Conservation (phyloP, 2,797 vertebrate species). For the Eulemur albifrons region DNA sequence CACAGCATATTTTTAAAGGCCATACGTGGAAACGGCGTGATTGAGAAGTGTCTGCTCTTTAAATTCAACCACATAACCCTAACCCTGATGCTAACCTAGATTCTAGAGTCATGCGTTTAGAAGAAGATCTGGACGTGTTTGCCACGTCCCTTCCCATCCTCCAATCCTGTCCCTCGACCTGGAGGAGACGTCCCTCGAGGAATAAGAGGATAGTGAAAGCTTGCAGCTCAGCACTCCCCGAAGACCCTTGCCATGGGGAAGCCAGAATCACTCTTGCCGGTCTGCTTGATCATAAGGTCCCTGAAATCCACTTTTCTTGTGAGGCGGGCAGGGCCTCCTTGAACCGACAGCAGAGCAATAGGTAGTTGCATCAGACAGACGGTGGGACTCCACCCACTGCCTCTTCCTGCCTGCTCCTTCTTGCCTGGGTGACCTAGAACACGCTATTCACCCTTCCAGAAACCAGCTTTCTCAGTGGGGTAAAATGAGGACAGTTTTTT, state of each 20-base stretch:
- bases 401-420: background rate
- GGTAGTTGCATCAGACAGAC: background rate
- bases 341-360: fast-evolving
- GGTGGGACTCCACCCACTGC: fast-evolving
- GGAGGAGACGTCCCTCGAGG: too few species aligned
- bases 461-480: background rate
- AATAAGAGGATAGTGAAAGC: fast-evolving
- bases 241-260: fast-evolving
- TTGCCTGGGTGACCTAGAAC: background rate
- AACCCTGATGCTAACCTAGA: background rate
- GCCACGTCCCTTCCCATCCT: too few species aligned
- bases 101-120: background rate
- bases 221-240: too few species aligned
- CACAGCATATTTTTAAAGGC: background rate
- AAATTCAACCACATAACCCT: background rate
- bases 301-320: background rate
- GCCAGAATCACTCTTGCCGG: fast-evolving
- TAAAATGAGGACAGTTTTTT: background rate
- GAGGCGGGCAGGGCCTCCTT: fast-evolving
- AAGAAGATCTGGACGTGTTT: background rate
- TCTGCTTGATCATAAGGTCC: fast-evolving
- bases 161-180: too few species aligned
- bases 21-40: background rate
- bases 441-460: background rate
- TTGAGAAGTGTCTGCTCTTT: background rate